Base-by-base conservation (phyloP, 1,140 invertebrate genomes). In the Magallana gigas region DNA sequence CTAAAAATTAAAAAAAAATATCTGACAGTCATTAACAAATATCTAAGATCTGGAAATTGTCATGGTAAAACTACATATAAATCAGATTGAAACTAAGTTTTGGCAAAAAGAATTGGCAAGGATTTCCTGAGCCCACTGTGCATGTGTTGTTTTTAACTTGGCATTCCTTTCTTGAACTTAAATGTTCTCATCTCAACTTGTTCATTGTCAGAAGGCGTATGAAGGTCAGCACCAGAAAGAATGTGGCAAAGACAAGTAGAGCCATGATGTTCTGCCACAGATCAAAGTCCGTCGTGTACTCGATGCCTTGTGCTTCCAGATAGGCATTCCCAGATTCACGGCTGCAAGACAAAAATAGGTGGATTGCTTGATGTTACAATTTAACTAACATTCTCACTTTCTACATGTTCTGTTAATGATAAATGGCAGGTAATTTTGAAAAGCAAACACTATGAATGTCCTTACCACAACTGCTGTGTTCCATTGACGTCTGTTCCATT, bases 191-290 rank as follows among this genome's bases (percentile, higher is more conserved):
- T 64, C 88, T 90, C 9, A 92, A 71, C 81, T 93, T 93, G 57
- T 93, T 92, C 36, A 93, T 87, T n/a, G 90, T 85, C 12, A 88
- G 56, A 1, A 93, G 88, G 83, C 92, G 90, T 16, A 95, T 84
- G 83, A 94, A 94, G 56, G 91, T 87, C 9, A 94, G 83, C 62
- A 90, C 64, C 18, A 94, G 86, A 62, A 93, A 91, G 14, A 90
- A 85, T 6, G 91, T 8, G 6, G 92, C 68, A 11, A 94, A 92
- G 57, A 88, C 57, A 5, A 83, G 58, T 18, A 94, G 85, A 8
- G 93, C 93, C 9, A 94, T 71, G 18, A 90, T 80, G 59, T 94
- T 94, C 9, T 84, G 60, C 93, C 94, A 95, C 60, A 94, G 87
- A 85, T 94, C 92, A 93, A 93, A 94, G 0, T 87, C n/a, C 5